These are phyloP conservation scores for Acronicta alni DNA, from an alignment of 2,888 invertebrate genomes.

Conservation along the genomic window DNA sequence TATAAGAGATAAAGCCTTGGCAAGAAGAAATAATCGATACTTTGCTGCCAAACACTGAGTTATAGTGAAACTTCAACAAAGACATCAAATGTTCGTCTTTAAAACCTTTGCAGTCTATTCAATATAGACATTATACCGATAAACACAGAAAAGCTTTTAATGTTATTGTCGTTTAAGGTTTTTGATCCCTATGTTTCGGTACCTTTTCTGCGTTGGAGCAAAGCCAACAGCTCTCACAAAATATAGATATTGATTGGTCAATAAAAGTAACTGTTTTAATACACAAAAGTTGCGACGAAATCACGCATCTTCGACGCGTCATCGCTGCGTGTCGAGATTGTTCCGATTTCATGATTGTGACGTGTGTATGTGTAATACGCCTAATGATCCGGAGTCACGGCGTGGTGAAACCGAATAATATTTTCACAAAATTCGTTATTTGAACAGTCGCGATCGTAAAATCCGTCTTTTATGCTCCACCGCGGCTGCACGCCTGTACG, in stretches of 20 bases:
- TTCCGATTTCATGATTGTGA: constrained; percentile 1
- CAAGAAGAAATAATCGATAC: constrained; percentile 21
- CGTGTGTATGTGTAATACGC: constrained; percentile 42
- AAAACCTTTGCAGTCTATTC: constrained; percentile 25
- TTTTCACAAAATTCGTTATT: constrained; percentile 57
- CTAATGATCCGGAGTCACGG: constrained; percentile 32
- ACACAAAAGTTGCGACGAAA: constrained; percentile 27
- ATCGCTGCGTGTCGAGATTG: constrained; percentile 9
- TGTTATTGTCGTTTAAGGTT: constrained; percentile 24
- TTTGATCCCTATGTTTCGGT: constrained; percentile 33
- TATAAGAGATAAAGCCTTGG: constrained; percentile 21
- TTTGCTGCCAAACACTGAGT: constrained; percentile 19
- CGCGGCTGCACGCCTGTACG: constrained; percentile 25
- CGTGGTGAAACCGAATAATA: constrained; percentile 45
- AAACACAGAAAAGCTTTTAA: constrained; percentile 44
- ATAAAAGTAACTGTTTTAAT: constrained; percentile 49
- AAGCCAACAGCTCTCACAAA: constrained; percentile 30
- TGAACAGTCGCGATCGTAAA: constrained; percentile 59
- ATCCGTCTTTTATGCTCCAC: constrained; percentile 56
- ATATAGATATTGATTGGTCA: constrained; percentile 30
- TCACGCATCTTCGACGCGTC: constrained; percentile 19
- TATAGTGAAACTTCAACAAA: constrained; percentile 27
- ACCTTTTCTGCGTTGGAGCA: constrained; percentile 39
- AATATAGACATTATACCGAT: constrained; percentile 28
- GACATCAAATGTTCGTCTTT: constrained; percentile 29